A percentile compares a stretch with the other conserved stretches of the same genome.
Evolutionary conservation across 1,140 invertebrate genomes (phyloP).

Genomic region (Cephus cinctus): DNA sequence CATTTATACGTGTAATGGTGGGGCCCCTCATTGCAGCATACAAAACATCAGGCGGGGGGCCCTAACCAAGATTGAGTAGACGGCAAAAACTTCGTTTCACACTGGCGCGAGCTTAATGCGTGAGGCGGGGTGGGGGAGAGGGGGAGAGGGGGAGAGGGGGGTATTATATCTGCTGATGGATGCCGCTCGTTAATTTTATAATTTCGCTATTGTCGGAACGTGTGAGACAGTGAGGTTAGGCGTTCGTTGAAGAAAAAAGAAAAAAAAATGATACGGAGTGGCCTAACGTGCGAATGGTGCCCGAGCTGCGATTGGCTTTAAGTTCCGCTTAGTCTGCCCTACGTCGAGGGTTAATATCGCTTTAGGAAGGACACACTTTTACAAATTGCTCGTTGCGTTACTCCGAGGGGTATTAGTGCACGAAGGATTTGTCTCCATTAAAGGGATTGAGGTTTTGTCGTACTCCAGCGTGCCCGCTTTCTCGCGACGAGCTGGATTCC

Average conservation of each 20-base stretch:
- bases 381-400: slow-evolving; percentile 49
- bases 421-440: slow-evolving; percentile 53
- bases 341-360: slow-evolving; percentile 34
- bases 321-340: too few species aligned
- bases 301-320: too few species aligned
- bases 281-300: too few species aligned
- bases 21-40: slow-evolving; percentile 23
- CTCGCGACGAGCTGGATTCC: slow-evolving; percentile 24
- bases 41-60: slow-evolving; percentile 22
- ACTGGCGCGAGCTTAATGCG: slow-evolving; percentile 21
- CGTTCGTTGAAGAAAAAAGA: neutral
- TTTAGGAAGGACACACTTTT: slow-evolving; percentile 45
- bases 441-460: slow-evolving; percentile 56
- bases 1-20: slow-evolving; percentile 9
- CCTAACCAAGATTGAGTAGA: slow-evolving; percentile 41
- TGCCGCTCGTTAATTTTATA: slow-evolving; percentile 44
- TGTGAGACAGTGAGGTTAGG: too few species aligned
- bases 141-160: too few species aligned
- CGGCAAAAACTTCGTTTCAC: slow-evolving; percentile 30
- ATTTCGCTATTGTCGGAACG: too few species aligned
- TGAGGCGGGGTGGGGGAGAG: too few species aligned
- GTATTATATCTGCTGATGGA: slow-evolving; percentile 35
- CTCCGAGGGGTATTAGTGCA: slow-evolving; percentile 21
- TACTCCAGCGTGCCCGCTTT: slow-evolving; percentile 37
- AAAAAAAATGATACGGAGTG: too few species aligned